These are phyloP conservation scores for Cydia strobilella DNA, from an alignment of 1,140 invertebrate species.

Conservation along the genomic window DNA sequence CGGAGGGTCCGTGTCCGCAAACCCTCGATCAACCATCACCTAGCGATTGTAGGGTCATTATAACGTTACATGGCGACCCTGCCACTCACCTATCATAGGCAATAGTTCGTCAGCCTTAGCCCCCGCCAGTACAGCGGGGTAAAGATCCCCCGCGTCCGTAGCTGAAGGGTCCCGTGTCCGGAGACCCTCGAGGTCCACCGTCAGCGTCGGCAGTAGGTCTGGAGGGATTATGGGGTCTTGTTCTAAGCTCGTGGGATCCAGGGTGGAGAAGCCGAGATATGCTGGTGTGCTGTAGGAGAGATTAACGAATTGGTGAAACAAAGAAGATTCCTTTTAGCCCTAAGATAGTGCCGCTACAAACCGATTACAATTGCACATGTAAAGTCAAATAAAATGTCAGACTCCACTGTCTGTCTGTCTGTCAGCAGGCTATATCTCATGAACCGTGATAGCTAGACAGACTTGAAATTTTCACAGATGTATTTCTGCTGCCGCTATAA, in stretches of 20 bases:
- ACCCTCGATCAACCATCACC: too few species aligned
- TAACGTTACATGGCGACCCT: slow-evolving; percentile 16
- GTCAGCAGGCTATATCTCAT: too few species aligned
- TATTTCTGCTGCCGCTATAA: too few species aligned
- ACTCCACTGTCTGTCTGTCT: too few species aligned
- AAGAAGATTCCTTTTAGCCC: too few species aligned
- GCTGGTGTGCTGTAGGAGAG: slow-evolving; percentile 57
- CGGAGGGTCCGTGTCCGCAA: slow-evolving; percentile 8
- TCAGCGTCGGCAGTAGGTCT: slow-evolving; percentile 54
- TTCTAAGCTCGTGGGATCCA: slow-evolving; percentile 44
- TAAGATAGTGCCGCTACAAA: too few species aligned
- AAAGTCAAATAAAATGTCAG: too few species aligned
- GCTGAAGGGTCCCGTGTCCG: slow-evolving; percentile 43
- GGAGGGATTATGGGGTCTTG: slow-evolving; percentile 58
- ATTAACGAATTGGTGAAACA: background rate
- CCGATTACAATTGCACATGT: too few species aligned
- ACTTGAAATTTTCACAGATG: too few species aligned
- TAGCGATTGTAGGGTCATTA: too few species aligned
- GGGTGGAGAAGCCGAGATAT: slow-evolving; percentile 55
- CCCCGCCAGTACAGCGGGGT: slow-evolving; percentile 57
- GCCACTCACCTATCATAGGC: slow-evolving; percentile 60
- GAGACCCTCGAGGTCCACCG: slow-evolving; percentile 53
- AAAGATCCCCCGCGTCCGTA: slow-evolving; percentile 48
- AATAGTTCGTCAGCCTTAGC: slow-evolving; percentile 58
- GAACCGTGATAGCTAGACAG: too few species aligned